These are phyloP conservation scores for Ennomos erosarius DNA, from an alignment of 2,888 invertebrate genomes.

Conservation along the genomic window DNA sequence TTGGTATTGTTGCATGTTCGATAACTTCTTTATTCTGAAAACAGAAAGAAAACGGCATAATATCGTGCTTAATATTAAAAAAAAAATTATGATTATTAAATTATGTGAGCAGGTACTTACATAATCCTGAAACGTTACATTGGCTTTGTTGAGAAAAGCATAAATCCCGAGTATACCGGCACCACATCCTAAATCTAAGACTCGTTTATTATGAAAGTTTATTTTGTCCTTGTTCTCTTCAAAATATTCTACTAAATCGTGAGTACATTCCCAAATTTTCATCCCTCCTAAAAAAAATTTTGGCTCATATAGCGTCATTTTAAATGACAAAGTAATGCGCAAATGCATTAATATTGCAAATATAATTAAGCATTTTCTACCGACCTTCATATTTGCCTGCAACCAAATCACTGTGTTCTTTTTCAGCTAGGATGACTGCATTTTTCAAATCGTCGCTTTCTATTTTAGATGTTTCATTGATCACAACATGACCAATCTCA, in stretches of 20 bases:
- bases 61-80: constrained; percentile 8
- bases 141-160: constrained; percentile 87
- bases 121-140: constrained; percentile 96
- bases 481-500: constrained; percentile 77
- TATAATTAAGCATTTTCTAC: not conserved
- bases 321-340: not conserved
- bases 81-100: constrained; percentile 21
- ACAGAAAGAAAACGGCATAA: constrained; percentile 18
- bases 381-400: constrained; percentile 92
- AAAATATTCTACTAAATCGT: constrained; percentile 91
- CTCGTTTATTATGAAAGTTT: constrained; percentile 79
- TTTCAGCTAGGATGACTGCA: constrained; percentile 83
- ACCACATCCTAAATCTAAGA: constrained; percentile 97
- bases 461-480: constrained; percentile 64
- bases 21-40: constrained; percentile 95
- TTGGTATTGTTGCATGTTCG: constrained; percentile 92
- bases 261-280: constrained; percentile 98
- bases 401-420: constrained; percentile 89
- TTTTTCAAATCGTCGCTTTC: constrained; percentile 61
- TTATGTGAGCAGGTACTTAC: constrained; percentile 83
- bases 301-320: not conserved
- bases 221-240: constrained; percentile 53
- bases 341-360: too few species aligned
- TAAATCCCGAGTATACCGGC: constrained; percentile 95
- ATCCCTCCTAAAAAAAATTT: constrained; percentile 91